Base-by-base conservation (phyloP, 23 tunicate genomes). In the Ciona savignyi region DNA sequence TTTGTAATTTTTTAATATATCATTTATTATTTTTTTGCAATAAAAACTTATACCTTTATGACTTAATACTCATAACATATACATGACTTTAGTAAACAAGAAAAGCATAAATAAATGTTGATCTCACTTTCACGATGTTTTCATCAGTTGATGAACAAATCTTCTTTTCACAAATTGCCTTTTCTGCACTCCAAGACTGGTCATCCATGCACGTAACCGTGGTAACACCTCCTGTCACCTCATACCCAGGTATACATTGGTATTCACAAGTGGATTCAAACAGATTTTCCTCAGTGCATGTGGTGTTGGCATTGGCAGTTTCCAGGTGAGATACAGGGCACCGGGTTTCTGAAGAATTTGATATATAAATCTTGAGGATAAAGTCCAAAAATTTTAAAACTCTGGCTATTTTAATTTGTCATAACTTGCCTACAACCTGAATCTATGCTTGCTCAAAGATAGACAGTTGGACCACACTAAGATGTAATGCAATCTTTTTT, bases 211-310 rank as follows among this genome's bases (percentile, higher is more conserved):
- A 85, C 3, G 22, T 42, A 24, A 64, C 51, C 32, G 23, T 60
- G 51, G 48, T 34, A 32, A 63, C 51, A 23, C 83, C 83, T 21
- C 63, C 62, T 42, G 67, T 78, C 3, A 78, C 30, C 69, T 85
- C 79, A 73, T 85, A 85, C 1, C 92, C 92, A 71, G 92, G 72
- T 60, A 32, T 35, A 63, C 92, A 85, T 24, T 29, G 69, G 51
- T 80, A 82, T 51, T 31, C 34, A 4, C 92, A 85, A 31, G 60
- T 67, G 30, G 92, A 85, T 71, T 78, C 73, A 73, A 31, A 85
- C 31, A 62, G 78, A 33, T 85, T 85, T 27, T 33, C 28, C 51
- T 85, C 84, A 27, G 75, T 66, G 30, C 92, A 85, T 25, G 32
- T 31, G 32, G 75, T 27, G 25, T 70, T 51, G n/a, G 83, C 92